Base-by-base conservation (phyloP, 2,888 invertebrate genomes). In the Podabrus alpinus region DNA sequence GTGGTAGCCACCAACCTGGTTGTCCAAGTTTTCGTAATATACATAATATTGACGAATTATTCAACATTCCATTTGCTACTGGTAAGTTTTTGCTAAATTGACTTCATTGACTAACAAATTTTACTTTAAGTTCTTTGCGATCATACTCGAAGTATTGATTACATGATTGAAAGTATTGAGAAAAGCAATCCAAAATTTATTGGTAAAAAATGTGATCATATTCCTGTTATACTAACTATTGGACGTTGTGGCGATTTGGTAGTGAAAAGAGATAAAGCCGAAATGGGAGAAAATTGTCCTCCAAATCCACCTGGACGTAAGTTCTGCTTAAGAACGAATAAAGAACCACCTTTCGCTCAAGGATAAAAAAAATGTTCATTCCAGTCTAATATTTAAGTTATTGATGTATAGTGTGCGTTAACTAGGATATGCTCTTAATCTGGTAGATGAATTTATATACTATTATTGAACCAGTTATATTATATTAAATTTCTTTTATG, bases 1-100 rank as follows among this genome's bases (percentile, higher is more conserved):
- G 73, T 59, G 73, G 73, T 13, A 25, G 24, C 5, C n/a, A 2
- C 15, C 73, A 73, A 24, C 59, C 59, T 5, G 73, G 73, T 29
- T 29, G 29, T 29, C 29, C 13, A 3, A 29, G 1, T 29, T 13
- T 3, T 13, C 13, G 13, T 13, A 29, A 29, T 4, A 15, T 60
- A 60, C 15, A 7, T 15, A 3, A 15, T 59, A 66, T 15, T n/a
- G 19, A 45, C 0, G 24, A 61, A 61, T 15, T 19, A 24, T 9
- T 25, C 9, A 17, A 72, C 21, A 11, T 72, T n/a, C 72, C 72
- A 15, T 1, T 21, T 9, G 3, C 15, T 1, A 10, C 15, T 9
- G 19, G 72, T 72, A 62, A 62, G 68, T 25, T 0, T 15, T 45
- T 0, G 2, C 24, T 9, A 0, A 24, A 24, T 24, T 9, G 3